These are phyloP conservation scores for Apostichopus japonicus DNA, from an alignment of 35 echinoderm and acorn worm species.

Conservation along the genomic window DNA sequence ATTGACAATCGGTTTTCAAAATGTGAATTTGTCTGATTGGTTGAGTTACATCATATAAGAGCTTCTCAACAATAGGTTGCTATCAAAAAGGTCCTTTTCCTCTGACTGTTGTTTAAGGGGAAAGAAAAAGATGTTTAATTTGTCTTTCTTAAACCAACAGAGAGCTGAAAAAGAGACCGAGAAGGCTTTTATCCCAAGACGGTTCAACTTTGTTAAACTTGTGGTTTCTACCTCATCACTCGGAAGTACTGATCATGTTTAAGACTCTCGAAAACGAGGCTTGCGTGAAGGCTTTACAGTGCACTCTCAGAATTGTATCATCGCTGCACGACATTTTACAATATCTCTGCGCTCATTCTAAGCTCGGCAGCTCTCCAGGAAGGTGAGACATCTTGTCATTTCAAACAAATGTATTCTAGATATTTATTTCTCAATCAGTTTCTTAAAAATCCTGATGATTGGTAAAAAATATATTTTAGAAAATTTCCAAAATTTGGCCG, in stretches of 20 bases:
- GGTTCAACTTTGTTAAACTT: conserved; percentile 85
- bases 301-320: conserved; percentile 68
- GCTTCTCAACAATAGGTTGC: no score
- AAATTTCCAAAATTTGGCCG: no score
- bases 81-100: no score
- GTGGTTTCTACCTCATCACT: conserved; percentile 96
- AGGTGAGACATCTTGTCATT: conserved; percentile 53
- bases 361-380: conserved; percentile 92
- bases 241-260: conserved; percentile 92
- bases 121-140: neutral
- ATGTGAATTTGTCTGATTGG: no score
- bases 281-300: conserved; percentile 72
- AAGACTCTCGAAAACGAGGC: conserved; percentile 86
- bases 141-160: conserved; percentile 55
- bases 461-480: neutral
- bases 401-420: no score
- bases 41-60: no score
- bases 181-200: conserved; percentile 82
- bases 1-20: no score
- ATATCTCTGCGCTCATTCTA: conserved; percentile 94
- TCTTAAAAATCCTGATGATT: neutral
- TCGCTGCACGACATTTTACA: conserved; percentile 95
- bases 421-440: no score
- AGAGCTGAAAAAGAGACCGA: conserved; percentile 86
- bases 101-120: no score